Conservation (phyloP, 2,888 invertebrate species). For the Asteroscopus sphinx region DNA sequence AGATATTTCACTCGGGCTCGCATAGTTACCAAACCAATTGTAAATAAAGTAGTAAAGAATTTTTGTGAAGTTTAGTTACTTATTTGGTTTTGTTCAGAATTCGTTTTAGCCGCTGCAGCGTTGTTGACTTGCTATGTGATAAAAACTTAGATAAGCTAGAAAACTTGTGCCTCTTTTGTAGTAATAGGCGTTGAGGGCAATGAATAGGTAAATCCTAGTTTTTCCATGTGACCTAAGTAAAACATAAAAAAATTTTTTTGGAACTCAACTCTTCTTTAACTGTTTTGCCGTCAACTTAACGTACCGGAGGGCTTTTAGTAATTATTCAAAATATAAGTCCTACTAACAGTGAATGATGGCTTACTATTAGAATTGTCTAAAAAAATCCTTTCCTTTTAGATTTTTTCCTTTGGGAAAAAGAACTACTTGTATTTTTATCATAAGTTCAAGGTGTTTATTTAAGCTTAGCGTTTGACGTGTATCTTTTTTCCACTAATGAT, state of each 20-base stretch:
- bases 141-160: no score
- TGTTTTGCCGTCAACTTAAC: neutral
- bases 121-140: no score
- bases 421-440: neutral
- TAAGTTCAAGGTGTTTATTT: neutral
- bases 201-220: neutral
- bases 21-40: constrained; percentile 15
- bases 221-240: neutral
- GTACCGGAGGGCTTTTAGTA: neutral
- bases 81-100: neutral
- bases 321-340: neutral
- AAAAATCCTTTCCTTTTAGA: no score
- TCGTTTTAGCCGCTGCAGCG: no score
- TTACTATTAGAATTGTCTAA: no score
- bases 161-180: neutral
- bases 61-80: neutral
- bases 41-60: constrained; percentile 6
- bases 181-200: neutral
- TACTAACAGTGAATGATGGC: no score
- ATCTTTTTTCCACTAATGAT: neutral
- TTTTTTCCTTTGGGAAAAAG: no score
- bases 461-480: neutral
- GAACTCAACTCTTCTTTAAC: neutral
- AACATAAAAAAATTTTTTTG: neutral
- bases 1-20: neutral